Evolutionary conservation across 2,888 invertebrate species (phyloP).

Genomic region (Amorpha juglandis): DNA sequence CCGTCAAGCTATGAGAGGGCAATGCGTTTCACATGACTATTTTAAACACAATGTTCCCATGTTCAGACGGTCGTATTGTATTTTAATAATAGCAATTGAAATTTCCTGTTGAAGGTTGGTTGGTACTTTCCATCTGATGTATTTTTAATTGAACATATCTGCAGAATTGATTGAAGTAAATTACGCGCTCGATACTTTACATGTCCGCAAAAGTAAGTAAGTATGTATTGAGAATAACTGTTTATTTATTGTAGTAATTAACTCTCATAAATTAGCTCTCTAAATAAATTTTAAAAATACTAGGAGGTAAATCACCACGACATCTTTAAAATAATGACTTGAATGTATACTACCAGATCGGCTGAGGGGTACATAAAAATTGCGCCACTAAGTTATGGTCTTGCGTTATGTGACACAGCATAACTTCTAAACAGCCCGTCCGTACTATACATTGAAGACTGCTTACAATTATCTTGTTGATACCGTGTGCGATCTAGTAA

Average conservation of each 20-base stretch:
- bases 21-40: slow-evolving; percentile 57
- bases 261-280: too few relatives aligned
- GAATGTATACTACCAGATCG: too few relatives aligned
- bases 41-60: slow-evolving; percentile 57
- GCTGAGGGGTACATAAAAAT: too few relatives aligned
- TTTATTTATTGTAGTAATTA: not conserved
- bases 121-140: slow-evolving; percentile 37
- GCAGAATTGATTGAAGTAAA: not conserved
- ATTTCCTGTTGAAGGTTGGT: slow-evolving; percentile 46
- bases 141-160: slow-evolving; percentile 21
- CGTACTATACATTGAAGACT: too few relatives aligned
- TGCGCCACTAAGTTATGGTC: too few relatives aligned
- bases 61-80: slow-evolving; percentile 48
- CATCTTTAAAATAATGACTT: too few relatives aligned
- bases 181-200: not conserved
- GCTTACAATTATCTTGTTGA: slow-evolving; percentile 7
- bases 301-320: not conserved
- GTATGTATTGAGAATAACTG: not conserved
- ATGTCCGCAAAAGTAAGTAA: not conserved
- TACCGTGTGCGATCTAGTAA: slow-evolving; percentile 15
- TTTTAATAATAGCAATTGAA: slow-evolving; percentile 40
- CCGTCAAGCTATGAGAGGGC: slow-evolving; percentile 43
- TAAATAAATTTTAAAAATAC: not conserved
- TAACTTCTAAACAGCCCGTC: too few relatives aligned
- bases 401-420: too few relatives aligned